Evolutionary conservation across 2,113 vertebrate species (phyloP), one percentile per base, ranked within the genome.

Genomic region (Petrocephalus zakoni): DNA sequence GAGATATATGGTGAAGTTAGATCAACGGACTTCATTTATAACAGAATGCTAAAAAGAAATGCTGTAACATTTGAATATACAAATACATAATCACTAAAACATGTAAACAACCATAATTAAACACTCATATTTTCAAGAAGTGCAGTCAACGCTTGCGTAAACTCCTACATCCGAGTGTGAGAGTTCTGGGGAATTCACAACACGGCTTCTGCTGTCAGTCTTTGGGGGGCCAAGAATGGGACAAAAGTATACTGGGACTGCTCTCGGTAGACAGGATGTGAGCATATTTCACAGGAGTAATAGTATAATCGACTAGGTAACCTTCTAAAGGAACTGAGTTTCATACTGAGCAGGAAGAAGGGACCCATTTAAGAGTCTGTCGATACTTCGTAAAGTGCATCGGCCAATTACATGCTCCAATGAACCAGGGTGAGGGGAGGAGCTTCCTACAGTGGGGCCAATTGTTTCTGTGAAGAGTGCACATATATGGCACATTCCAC

Each of bases 341-440:
- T 52, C 17, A 52, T 61, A 37, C 29, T 87, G 22, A 87, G 89
- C 19, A 75, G 3, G 34, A 34, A 88, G 21, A 46, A 83, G 55
- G 49, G 86, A 82, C 49, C 22, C 64, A 81, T 37, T 78, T 19
- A 61, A 42, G 52, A 34, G 46, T 42, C 34, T 22, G 52, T 34
- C 49, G 37, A 88, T 51, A 49, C 21, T 82, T 83, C 55, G 47
- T 92, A 91, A 92, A 90, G 90, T 92, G 92, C 92, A 93, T 91
- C 86, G 91, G 90, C 90, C 89, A 87, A 88, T 92, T 91, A 90
- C 87, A 17, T 21, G 29, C 52, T 47, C n/a, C 34, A 56, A 17
- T 81, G 55, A 51, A 68, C 53, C 51, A 83, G 55, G 64, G 34
- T 52, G 34, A 58, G 64, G 87, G 64, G 21, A 81, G 21, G 47